Evolutionary conservation across 2,888 invertebrate species (phyloP), one percentile per base, ranked within the genome.

Genomic region (Ornithoptera alexandrae): DNA sequence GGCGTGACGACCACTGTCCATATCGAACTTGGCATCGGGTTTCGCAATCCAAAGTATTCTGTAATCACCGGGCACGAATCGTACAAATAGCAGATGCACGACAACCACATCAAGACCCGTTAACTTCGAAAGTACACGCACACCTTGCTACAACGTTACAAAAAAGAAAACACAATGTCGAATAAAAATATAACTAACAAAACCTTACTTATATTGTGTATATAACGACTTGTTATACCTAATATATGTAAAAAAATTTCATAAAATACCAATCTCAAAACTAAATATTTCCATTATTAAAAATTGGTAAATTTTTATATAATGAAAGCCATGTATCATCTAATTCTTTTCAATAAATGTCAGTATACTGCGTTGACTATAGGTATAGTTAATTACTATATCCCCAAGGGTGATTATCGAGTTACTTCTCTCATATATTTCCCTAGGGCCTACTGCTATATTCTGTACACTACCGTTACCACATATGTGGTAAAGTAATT

Each of bases 1-100:
- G 75, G 78, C 83, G 80, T 84, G 85, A 84, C 83, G 81, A 84
- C 84, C 86, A 77, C 86, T 84, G 74, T 74, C 84, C 85, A 84
- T 87, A 85, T 82, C 84, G 78, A 84, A 84, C 79, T 75, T 73
- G 78, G 77, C 81, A 84, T 81, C 80, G 78, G 78, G 78, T 83
- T 83, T 83, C 83, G 84, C 84, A 82, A 84, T 81, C 77, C 80
- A 80, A 81, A 79, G 81, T 81, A 82, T 86, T 75, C 77, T 74
- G 75, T 78, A 86, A 87, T 87, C 83, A 84, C 79, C 82, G 78
- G 75, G 75, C 84, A 84, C 82, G 82, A 89, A 85, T 85, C 83
- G 76, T 74, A 76, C 77, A 87, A 88, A 90, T 89, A 83, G 86
- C 84, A 75, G 77, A 79, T 76, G 84, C 91, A 90, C 90, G 89